Conservation (phyloP, 2,888 invertebrate species). For the Orgyia antiqua region DNA sequence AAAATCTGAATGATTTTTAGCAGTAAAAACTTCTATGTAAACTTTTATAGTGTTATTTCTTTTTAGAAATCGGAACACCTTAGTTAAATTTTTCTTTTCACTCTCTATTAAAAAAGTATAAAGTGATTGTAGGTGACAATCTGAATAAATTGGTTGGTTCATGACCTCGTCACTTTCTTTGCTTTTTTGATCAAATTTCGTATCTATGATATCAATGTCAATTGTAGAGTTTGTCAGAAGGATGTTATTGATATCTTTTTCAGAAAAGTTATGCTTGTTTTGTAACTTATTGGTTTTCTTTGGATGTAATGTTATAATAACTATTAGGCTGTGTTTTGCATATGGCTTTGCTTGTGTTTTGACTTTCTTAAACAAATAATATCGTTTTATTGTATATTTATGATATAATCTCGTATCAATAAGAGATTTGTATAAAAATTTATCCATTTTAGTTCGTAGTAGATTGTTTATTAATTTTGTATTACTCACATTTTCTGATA, state of each 20-base stretch:
- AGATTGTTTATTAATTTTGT: slow-evolving; percentile 4
- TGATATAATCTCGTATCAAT: slow-evolving; percentile 40
- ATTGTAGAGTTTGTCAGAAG: slow-evolving; percentile 33
- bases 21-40: slow-evolving; percentile 44
- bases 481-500: slow-evolving; percentile 4
- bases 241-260: slow-evolving; percentile 31
- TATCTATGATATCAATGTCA: slow-evolving; percentile 53
- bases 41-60: slow-evolving; percentile 48
- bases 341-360: slow-evolving; percentile 13
- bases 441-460: slow-evolving; percentile 22
- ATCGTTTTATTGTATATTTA: slow-evolving; percentile 45
- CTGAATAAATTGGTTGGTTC: slow-evolving; percentile 15
- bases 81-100: slow-evolving; percentile 39
- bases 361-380: slow-evolving; percentile 37
- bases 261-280: slow-evolving; percentile 15
- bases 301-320: slow-evolving; percentile 49
- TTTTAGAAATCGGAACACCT: slow-evolving; percentile 43
- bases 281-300: slow-evolving; percentile 6
- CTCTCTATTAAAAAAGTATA: slow-evolving; percentile 43
- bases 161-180: slow-evolving; percentile 18
- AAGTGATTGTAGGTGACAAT: slow-evolving; percentile 49
- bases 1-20: slow-evolving; percentile 32
- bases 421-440: slow-evolving; percentile 43
- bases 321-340: slow-evolving; percentile 36
- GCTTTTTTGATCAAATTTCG: slow-evolving; percentile 26